phyloP scores from a whole-genome alignment of 2,797 vertebrate species.

The Taeniopygia guttata region DNA sequence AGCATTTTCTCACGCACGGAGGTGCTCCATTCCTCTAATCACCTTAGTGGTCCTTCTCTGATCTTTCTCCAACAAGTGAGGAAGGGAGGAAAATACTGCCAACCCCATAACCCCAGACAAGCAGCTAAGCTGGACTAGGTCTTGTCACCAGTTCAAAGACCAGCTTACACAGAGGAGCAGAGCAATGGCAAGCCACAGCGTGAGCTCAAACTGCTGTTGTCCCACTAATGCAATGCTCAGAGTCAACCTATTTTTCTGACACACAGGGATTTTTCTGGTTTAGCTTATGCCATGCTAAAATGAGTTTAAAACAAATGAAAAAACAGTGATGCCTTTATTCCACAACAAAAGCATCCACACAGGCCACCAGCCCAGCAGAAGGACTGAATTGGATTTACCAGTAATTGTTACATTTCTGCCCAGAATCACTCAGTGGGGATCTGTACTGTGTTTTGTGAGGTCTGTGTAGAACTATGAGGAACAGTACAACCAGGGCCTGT shows the following conservation, averaged over 20 bases:
- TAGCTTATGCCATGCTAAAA: neutral
- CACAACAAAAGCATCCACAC: neutral
- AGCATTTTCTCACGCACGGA: neutral
- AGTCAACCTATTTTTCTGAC: neutral
- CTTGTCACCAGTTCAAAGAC: neutral
- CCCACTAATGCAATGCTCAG: neutral
- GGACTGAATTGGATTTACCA: neutral
- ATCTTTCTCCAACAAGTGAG: neutral
- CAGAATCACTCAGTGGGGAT: neutral
- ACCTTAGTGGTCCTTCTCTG: neutral
- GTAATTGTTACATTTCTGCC: neutral
- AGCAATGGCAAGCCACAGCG: neutral
- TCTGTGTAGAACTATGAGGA: neutral
- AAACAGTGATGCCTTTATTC: neutral
- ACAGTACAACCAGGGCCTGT: neutral
- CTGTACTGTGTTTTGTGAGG: accelerated
- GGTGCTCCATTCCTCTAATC: neutral
- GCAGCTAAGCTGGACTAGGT: neutral
- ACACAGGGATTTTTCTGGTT: constrained; percentile 18
- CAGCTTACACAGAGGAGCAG: neutral
- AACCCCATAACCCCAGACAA: neutral
- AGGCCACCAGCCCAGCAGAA: neutral
- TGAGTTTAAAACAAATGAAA: neutral
- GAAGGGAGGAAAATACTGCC: neutral
- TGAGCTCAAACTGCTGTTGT: neutral